Base-by-base conservation (phyloP, 2,888 invertebrate genomes). In the Orchesella flavescens region DNA sequence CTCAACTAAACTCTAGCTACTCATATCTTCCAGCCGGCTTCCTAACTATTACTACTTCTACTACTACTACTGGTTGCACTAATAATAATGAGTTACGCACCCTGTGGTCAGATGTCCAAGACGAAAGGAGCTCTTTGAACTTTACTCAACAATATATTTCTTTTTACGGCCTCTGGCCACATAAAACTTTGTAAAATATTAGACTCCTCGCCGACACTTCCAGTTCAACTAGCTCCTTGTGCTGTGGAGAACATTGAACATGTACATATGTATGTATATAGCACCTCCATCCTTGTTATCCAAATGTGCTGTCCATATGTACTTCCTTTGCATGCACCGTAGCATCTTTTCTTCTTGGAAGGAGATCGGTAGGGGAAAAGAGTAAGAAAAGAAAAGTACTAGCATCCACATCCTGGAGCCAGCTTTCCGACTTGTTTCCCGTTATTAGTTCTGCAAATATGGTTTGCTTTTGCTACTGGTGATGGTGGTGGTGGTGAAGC, bases 141-240 rank as follows among this genome's bases (percentile, higher is more conserved):
- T 82, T 75, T 82, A 65, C 81, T 74, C 81, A 74, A 81, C 75
- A 83, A 83, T 83, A 76, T 83, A 83, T 83, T 76, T 76, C 76
- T 43, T 75, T 82, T 82, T 83, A 83, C 63, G 76, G 82, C 82
- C 76, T 66, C 82, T 72, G 82, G 82, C 81, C 66, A 83, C 82
- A 83, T 76, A 82, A 83, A 83, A 83, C 76, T 83, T 83, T 83
- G 82, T 83, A 72, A 83, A 83, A 83, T 83, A 83, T 83, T 83
- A 72, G 82, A 63, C 82, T 83, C 82, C 82, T 83, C 57, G 63
- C 69, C 75, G 75, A 75, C 81, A 82, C 81, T 75, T 75, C 21
- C 66, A 61, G 75, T 55, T 65, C 57, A 71, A 19, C 17, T 57
- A 19, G 57, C 53, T n/a, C 10, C 53, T 53, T 53, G 15, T 53